Evolutionary conservation across 30 jellyfish, hydroid and myxozoan species (phyloP), one percentile per base, ranked within the genome.

Genomic region (Cassiopea andromeda): DNA sequence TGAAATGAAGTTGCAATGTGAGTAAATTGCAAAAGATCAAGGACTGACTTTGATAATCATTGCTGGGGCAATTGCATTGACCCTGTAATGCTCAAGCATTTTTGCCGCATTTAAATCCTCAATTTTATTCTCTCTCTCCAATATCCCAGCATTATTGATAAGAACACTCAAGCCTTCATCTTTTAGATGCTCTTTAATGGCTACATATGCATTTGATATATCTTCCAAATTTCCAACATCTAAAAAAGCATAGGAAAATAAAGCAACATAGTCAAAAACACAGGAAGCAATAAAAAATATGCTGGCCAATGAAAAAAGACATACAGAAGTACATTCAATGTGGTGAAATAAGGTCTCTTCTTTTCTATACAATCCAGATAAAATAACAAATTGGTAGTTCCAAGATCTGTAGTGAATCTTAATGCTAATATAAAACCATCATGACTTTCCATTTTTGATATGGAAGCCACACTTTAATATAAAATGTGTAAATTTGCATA

Each of bases 11-110:
- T 73, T 18, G 0, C 0, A 38, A 14, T n/a, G 18, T 16, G 58
- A 15, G 19, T 18, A 48, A 0, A 2, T 5, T 14, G 14, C 7
- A 6, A 17, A 68, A 68, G 6, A 14, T 17, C 7, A 68, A 68
- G 47, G 16, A 8, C 46, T 70, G 18, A 93, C 98, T 96, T 89
- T 85, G 67, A 84, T 80, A 27, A 94, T 38, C 78, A 94, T 81
- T 15, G 98, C 87, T 48, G 98, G 98, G 5, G 97, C 98, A 84
- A 94, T 50, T 1, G 92, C 85, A 81, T 94, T 94, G 44, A 83
- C 70, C 60, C 78, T 43, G 81, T 61, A 90, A 67, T 74, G 19
- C 7, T 90, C 91, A 85, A 85, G 79, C 85, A 90, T 60, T 13
- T 6, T 57, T 15, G 85, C 92, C 3, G 92, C 70, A 14, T 86